A percentile compares a stretch with the other conserved stretches of the same genome.
Conservation (phyloP, 2,113 vertebrate species). For the Collichthys lucidus region DNA sequence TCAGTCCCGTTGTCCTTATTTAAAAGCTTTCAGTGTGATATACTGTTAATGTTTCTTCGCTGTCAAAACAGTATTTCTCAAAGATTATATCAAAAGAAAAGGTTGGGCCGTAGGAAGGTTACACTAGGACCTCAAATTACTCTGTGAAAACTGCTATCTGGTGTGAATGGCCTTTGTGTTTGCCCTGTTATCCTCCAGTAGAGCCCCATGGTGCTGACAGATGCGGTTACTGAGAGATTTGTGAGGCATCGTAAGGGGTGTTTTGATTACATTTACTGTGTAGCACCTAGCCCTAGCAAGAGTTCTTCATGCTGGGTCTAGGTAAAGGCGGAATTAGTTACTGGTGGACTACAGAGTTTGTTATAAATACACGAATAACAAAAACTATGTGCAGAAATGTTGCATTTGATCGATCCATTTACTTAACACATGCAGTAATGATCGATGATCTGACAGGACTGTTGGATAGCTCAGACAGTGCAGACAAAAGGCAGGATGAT, state of each 20-base stretch:
- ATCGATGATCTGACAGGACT: constrained; percentile 10
- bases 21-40: constrained; percentile 67
- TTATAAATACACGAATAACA: background rate
- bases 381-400: background rate
- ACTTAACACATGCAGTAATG: background rate
- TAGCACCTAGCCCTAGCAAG: too few relatives aligned
- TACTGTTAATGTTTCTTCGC: constrained; percentile 61
- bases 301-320: background rate
- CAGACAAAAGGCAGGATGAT: background rate
- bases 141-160: constrained; percentile 42
- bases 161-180: constrained; percentile 49
- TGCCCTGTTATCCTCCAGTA: constrained; percentile 29
- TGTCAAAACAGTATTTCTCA: constrained; percentile 70
- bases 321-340: background rate
- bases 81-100: constrained; percentile 70
- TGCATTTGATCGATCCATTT: background rate
- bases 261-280: background rate
- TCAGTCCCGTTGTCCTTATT: constrained; percentile 44
- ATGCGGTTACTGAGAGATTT: constrained; percentile 45
- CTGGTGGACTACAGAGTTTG: background rate
- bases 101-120: constrained; percentile 47
- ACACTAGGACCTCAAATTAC: constrained; percentile 46
- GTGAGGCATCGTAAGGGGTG: background rate
- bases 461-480: background rate
- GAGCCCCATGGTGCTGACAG: constrained; percentile 14